Percentiles rank a stretch among this genome's conserved stretches.
Evolutionary conservation across 2,113 vertebrate species (phyloP).

Genomic region (Tyrannus savana): DNA sequence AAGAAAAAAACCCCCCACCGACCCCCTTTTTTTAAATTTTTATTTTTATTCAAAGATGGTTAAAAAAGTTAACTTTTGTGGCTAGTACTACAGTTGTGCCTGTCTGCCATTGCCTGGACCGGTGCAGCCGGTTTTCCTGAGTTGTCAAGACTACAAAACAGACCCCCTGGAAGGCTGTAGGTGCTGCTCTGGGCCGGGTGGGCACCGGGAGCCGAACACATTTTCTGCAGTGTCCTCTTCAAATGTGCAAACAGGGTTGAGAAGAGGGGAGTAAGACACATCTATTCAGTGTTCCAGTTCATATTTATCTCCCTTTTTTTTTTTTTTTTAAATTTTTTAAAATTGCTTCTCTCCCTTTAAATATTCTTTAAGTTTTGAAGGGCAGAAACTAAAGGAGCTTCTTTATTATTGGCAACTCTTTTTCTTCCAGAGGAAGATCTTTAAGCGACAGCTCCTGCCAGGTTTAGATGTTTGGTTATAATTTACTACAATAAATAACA

Average conservation of each 20-base stretch:
- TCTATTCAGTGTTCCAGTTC: background rate
- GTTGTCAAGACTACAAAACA: slow-evolving; percentile 47
- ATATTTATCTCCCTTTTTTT: background rate
- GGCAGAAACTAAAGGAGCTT: slow-evolving; percentile 24
- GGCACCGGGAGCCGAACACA: background rate
- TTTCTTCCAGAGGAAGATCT: slow-evolving; percentile 13
- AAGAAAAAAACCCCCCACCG: background rate
- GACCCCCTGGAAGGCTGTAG: background rate
- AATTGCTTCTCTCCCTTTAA: background rate
- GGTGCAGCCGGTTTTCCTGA: slow-evolving; percentile 57
- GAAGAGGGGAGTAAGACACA: background rate
- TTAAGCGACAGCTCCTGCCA: slow-evolving; percentile 53
- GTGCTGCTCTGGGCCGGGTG: background rate
- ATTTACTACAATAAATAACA: slow-evolving; percentile 73
- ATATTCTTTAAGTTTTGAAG: background rate
- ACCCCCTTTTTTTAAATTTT: background rate
- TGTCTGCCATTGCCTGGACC: background rate
- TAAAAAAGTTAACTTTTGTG: slow-evolving; percentile 42
- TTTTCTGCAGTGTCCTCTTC: background rate
- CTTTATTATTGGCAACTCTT: slow-evolving; percentile 42
- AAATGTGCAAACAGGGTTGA: background rate
- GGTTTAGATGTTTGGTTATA: slow-evolving; percentile 51
- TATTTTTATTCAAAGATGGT: slow-evolving; percentile 57
- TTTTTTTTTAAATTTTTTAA: background rate
- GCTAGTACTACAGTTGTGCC: background rate